Evolutionary conservation across 2,113 vertebrate genomes (phyloP).

Genomic region (Aix galericulata): DNA sequence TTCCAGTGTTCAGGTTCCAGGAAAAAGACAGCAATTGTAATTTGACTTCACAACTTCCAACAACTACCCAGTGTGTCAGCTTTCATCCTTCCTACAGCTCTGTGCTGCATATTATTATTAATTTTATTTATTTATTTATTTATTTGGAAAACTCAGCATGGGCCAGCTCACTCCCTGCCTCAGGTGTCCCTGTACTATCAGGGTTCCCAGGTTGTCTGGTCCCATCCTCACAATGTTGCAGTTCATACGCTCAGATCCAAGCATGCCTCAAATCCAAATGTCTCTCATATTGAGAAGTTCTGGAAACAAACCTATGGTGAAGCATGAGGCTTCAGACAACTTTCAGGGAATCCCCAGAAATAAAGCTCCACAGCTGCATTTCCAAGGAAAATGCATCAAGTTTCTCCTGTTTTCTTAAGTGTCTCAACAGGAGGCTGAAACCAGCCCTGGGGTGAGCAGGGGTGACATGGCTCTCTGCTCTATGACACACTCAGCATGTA

Average conservation of each 20-base stretch:
- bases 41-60: neutral
- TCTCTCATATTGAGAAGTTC: neutral
- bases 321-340: neutral
- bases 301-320: neutral
- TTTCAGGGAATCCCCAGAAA: neutral
- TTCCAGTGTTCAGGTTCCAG: neutral
- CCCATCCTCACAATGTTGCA: neutral
- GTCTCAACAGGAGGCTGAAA: neutral
- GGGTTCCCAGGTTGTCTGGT: neutral
- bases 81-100: neutral
- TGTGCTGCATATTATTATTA: neutral
- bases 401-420: neutral
- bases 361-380: neutral
- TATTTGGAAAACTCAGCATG: neutral
- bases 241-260: neutral
- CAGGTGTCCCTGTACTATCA: neutral
- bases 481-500: neutral
- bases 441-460: rapidly evolving
- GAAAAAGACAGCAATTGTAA: neutral
- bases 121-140: neutral
- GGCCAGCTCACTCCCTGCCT: neutral
- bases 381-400: neutral
- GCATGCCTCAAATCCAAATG: neutral
- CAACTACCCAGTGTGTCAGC: neutral
- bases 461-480: neutral